These are phyloP conservation scores for Ectropis grisescens DNA, from an alignment of 1,140 invertebrate species.

Conservation along the genomic window DNA sequence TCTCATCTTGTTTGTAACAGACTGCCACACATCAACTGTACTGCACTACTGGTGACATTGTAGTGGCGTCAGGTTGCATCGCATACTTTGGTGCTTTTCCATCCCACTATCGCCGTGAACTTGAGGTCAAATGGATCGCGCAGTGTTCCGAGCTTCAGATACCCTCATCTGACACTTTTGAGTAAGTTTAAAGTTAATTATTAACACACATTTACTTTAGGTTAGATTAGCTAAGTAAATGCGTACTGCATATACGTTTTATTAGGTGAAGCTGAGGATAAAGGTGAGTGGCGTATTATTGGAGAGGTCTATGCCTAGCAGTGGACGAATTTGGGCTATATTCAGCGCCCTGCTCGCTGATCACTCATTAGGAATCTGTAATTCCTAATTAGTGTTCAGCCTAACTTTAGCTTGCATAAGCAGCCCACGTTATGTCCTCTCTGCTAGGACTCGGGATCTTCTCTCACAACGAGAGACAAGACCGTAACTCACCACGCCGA, in stretches of 20 bases:
- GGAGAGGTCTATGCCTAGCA: too few relatives aligned
- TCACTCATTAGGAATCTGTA: too few relatives aligned
- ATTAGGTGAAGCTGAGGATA: too few relatives aligned
- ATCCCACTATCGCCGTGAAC: slow-evolving; percentile 77
- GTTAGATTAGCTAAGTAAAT: slow-evolving; percentile 1
- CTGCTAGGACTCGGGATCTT: too few relatives aligned
- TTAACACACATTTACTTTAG: background rate
- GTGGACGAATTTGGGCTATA: too few relatives aligned
- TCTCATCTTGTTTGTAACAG: slow-evolving; percentile 23
- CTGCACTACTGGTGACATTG: slow-evolving; percentile 84
- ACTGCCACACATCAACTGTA: slow-evolving; percentile 67
- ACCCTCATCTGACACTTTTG: slow-evolving; percentile 77
- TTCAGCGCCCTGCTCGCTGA: too few relatives aligned
- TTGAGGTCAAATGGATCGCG: slow-evolving; percentile 78
- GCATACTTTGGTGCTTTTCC: slow-evolving; percentile 93
- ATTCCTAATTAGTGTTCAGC: too few relatives aligned
- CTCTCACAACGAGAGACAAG: too few relatives aligned
- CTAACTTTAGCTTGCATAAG: too few relatives aligned
- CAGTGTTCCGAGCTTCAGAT: slow-evolving; percentile 75
- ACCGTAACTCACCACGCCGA: too few relatives aligned
- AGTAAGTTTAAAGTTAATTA: slow-evolving; percentile 57
- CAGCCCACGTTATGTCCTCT: too few relatives aligned
- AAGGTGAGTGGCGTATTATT: too few relatives aligned
- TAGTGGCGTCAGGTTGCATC: slow-evolving; percentile 87
- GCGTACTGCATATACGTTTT: background rate